Conservation (phyloP, 2,888 invertebrate genomes). For the Andrena fulva region DNA sequence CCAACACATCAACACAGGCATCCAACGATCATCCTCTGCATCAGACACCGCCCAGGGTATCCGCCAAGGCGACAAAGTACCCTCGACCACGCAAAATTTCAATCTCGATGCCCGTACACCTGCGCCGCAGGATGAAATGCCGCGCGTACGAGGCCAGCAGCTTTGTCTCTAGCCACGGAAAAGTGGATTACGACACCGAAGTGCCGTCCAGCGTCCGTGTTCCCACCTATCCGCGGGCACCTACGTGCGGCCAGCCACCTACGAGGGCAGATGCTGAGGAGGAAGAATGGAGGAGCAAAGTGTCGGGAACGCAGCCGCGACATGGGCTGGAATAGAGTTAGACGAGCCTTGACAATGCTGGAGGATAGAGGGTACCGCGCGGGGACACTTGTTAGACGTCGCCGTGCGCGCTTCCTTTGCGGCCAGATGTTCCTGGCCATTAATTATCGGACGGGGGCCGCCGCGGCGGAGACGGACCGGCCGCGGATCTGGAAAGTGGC, state of each 20-base stretch:
- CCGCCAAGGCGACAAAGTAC: background rate
- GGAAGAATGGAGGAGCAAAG: conserved; percentile 36
- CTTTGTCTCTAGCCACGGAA: conserved; percentile 28
- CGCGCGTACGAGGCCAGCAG: background rate
- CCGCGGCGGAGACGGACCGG: conserved; percentile 15
- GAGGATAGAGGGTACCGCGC: conserved; percentile 67
- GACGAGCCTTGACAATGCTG: conserved; percentile 74
- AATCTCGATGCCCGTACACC: conserved; percentile 29
- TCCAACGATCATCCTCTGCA: too few relatives aligned
- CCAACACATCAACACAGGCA: too few relatives aligned
- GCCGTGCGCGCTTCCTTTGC: conserved; percentile 70
- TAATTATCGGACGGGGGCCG: conserved; percentile 67
- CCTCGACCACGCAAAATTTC: conserved; percentile 32
- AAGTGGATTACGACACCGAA: conserved; percentile 55
- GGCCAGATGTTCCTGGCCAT: conserved; percentile 67
- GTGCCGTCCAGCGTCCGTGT: conserved; percentile 15
- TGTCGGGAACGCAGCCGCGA: conserved; percentile 53
- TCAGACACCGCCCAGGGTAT: too few relatives aligned
- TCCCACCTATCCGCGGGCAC: conserved; percentile 36
- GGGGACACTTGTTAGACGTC: conserved; percentile 77
- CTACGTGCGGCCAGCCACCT: conserved; percentile 54
- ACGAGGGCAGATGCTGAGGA: conserved; percentile 40
- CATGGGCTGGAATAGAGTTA: conserved; percentile 63
- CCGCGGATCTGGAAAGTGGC: background rate
- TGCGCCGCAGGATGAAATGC: conserved; percentile 10